Conservation (phyloP, 2,888 invertebrate species). For the Venustoraphidia nigricollis region DNA sequence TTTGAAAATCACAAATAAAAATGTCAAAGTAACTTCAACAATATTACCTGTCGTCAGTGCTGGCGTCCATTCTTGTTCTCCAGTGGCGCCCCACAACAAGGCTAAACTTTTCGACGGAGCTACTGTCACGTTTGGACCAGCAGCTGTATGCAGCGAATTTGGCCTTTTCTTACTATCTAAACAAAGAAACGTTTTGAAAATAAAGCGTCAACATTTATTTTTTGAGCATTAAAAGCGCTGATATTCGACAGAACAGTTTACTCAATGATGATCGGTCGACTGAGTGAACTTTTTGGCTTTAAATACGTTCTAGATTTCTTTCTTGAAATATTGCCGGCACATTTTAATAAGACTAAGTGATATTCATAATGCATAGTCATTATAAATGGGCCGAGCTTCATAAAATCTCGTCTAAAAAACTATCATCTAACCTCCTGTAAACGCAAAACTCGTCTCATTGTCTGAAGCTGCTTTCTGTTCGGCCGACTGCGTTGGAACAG, state of each 20-base stretch:
- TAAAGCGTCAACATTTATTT: no score
- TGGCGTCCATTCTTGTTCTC: constrained; percentile 95
- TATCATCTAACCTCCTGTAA: not conserved
- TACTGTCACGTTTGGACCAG: constrained; percentile 14
- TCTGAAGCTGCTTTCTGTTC: constrained; percentile 4
- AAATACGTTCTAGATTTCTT: no score
- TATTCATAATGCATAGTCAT: not conserved
- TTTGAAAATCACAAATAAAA: not conserved
- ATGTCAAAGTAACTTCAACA: not conserved
- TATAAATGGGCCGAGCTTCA: not conserved
- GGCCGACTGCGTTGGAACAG: constrained; percentile 44
- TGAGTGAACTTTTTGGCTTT: no score
- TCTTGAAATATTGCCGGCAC: no score
- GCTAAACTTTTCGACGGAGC: constrained; percentile 39
- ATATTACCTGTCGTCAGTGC: constrained; percentile 77
- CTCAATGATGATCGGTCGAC: no score
- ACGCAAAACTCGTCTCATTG: constrained; percentile 5
- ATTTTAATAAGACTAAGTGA: no score
- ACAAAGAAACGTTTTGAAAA: constrained; percentile 4
- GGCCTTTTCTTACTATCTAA: constrained; percentile 28
- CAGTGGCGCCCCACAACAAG: constrained; percentile 84
- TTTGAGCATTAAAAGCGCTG: no score
- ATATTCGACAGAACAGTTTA: no score
- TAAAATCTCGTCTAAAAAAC: not conserved
- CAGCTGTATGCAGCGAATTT: constrained; percentile 23